Evolutionary conservation across 2,113 vertebrate genomes (phyloP).

Genomic region (Malaclemys terrapin): DNA sequence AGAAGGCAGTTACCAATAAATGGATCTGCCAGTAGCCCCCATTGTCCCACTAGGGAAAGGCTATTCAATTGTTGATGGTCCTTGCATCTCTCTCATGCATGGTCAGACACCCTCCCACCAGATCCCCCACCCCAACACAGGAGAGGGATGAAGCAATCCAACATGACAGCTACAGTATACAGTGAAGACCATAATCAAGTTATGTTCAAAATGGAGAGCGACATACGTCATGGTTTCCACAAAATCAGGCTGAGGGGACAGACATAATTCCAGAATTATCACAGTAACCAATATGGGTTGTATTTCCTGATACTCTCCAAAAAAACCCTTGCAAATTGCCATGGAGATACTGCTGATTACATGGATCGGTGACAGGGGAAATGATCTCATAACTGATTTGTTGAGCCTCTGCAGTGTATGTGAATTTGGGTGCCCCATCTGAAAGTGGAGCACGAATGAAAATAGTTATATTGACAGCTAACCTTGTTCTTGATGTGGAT

Average conservation of each 20-base stretch:
- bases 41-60: no score
- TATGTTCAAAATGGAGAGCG: background rate
- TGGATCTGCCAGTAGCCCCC: no score
- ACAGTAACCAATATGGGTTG: background rate
- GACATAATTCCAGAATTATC: background rate
- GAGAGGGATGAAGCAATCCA: no score
- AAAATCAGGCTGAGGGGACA: background rate
- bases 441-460: background rate
- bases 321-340: background rate
- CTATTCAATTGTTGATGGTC: no score
- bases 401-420: background rate
- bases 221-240: background rate
- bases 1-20: no score
- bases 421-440: background rate
- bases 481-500: background rate
- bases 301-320: background rate
- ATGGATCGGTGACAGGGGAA: background rate
- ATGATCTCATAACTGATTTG: background rate
- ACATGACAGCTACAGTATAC: no score
- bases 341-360: background rate
- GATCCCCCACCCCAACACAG: no score
- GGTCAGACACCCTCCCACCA: no score
- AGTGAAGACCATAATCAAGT: no score
- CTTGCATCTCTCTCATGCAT: no score
- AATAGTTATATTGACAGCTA: background rate